phyloP scores from a whole-genome alignment of 30 jellyfish, hydroid and myxozoan species.

The Aurelia sp. region DNA sequence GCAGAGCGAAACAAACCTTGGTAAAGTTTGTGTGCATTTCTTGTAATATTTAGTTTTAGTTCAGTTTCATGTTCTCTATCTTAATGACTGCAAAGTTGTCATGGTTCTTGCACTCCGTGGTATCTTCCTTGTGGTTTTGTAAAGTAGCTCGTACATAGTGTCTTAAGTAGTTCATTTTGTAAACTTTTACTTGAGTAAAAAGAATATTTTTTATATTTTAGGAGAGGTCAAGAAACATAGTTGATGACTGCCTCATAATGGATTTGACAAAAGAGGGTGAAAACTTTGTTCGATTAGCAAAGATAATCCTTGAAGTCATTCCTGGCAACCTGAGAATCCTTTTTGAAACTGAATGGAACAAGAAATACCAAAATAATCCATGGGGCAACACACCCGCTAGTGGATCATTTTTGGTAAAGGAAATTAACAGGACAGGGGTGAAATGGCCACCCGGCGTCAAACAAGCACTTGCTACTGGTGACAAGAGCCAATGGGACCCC shows the following conservation, averaged over 20 bases:
- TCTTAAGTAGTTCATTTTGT: no score
- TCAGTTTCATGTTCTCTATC: no score
- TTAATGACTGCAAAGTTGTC: no score
- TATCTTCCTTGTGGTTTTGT: no score
- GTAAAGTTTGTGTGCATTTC: no score
- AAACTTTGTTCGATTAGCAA: conserved; percentile 5
- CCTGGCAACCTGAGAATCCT: not conserved
- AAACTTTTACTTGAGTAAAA: no score
- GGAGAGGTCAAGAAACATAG: no score
- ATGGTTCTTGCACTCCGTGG: no score
- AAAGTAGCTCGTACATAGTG: no score
- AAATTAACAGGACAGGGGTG: not conserved
- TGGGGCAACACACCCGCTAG: not conserved
- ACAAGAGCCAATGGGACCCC: not conserved
- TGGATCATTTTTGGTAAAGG: not conserved
- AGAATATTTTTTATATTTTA: no score
- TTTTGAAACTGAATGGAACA: not conserved
- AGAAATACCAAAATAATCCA: not conserved
- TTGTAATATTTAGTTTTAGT: no score
- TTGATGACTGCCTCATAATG: not conserved
- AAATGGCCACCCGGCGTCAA: not conserved
- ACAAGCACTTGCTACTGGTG: not conserved
- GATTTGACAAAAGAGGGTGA: conserved; percentile 1
- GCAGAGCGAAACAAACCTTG: no score
- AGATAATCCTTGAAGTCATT: not conserved